Evolutionary conservation across 2,113 vertebrate species (phyloP).

Genomic region (Atrichornis clamosus): DNA sequence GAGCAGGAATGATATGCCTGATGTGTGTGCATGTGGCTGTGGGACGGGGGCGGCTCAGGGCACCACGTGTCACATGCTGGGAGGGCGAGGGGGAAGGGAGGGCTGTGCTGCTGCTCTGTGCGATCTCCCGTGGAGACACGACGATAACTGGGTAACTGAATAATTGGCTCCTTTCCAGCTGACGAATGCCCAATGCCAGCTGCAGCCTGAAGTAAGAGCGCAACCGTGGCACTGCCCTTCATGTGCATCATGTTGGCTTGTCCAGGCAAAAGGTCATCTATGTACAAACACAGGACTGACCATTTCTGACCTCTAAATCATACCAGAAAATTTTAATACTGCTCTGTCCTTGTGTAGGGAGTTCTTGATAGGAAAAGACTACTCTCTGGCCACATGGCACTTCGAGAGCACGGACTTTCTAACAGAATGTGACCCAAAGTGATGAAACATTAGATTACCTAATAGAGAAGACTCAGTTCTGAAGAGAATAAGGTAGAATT

Average conservation of each 20-base stretch:
- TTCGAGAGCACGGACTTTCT: neutral
- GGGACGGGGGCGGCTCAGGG: neutral
- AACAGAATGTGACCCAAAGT: neutral
- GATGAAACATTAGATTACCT: neutral
- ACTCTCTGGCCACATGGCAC: neutral
- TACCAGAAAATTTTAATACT: neutral
- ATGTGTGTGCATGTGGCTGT: accelerated
- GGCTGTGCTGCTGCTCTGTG: neutral
- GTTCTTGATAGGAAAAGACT: neutral
- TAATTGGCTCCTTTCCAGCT: neutral
- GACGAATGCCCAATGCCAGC: neutral
- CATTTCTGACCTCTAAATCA: neutral
- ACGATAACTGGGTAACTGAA: neutral
- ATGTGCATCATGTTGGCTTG: neutral
- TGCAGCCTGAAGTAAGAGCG: neutral
- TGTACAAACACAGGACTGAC: neutral
- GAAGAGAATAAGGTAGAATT: neutral
- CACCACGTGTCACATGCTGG: neutral
- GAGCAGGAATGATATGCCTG: accelerated
- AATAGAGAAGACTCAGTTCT: neutral
- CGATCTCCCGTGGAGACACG: neutral
- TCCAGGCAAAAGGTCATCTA: neutral
- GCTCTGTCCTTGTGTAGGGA: neutral
- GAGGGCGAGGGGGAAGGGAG: neutral
- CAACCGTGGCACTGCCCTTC: neutral